Base-by-base conservation (phyloP, 2,113 vertebrate genomes). In the Chloropsis cyanopogon region DNA sequence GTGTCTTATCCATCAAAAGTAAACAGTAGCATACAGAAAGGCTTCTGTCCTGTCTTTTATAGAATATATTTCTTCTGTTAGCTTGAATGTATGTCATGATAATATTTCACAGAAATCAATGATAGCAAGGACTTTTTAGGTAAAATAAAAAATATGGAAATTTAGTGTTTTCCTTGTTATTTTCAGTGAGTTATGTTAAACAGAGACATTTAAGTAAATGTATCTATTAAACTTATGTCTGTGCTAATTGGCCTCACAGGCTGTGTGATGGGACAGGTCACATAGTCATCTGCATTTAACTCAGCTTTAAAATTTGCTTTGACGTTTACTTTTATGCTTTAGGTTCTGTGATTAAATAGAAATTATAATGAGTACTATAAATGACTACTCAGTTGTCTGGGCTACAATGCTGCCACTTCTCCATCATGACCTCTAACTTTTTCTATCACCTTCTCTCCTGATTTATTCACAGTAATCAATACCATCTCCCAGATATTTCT, bases 281-380 rank as follows among this genome's bases (percentile, higher is more conserved):
- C 22, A 10, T 3, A 93, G 65, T 44, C 49, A 61, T 44, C 53
- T 93, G 57, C 31, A 60, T 68, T 88, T 92, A 90, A 88, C 56
- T 64, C 56, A 44, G 26, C 73, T 92, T 65, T 92, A 90, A 94
- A 91, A 60, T 97, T 94, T 96, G 26, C 82, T 92, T 92, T 95
- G 94, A 90, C 88, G 93, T 96, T 96, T 92, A 73, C 71, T 93
- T 94, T 94, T 93, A 95, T 64, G 76, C 24, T 94, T 95, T 82
- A 86, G 60, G 71, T 92, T 66, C 60, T 95, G 56, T 78, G 82
- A 81, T 93, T 96, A 95, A 93, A 90, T 39, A 70, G 68, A 91
- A 86, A 78, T 84, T 52, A 86, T 78, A 93, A 93, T 41, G 68
- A 92, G 19, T 46, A 29, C 39, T 53, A 42, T 44, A 90, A 92